These are phyloP conservation scores for Emydura subglobosa DNA, from an alignment of 2,113 vertebrate genomes.

Conservation along the genomic window DNA sequence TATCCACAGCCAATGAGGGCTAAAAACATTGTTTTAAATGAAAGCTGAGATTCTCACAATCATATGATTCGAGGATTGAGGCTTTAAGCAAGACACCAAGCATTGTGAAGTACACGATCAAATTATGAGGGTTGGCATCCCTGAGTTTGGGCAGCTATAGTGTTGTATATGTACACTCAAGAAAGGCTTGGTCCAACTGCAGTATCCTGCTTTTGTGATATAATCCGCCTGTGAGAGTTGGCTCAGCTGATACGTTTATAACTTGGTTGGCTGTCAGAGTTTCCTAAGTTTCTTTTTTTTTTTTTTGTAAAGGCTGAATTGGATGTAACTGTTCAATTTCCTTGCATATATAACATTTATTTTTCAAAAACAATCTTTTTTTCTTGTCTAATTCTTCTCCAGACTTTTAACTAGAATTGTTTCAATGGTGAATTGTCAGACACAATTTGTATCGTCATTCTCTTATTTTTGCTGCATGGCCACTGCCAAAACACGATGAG, in stretches of 20 bases:
- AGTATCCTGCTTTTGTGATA: neutral
- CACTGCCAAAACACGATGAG: neutral
- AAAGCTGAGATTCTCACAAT: neutral
- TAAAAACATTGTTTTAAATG: neutral
- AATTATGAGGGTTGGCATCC: neutral
- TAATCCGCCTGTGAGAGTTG: neutral
- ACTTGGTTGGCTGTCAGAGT: neutral
- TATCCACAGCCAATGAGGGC: neutral
- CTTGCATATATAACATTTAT: neutral
- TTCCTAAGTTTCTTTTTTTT: neutral
- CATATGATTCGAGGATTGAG: neutral
- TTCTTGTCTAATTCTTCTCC: neutral
- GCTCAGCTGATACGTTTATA: neutral
- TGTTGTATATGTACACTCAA: neutral
- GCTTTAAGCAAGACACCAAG: neutral
- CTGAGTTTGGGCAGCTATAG: neutral
- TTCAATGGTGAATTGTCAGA: neutral
- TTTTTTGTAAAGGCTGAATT: too few relatives aligned
- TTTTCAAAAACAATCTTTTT: neutral
- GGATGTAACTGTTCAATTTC: neutral
- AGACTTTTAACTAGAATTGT: neutral
- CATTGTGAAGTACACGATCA: neutral
- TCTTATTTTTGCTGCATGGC: fast-evolving
- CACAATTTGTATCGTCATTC: neutral
- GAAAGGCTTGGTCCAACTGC: neutral